Percentiles rank a stretch among this genome's conserved stretches.
Evolutionary conservation across 2,797 vertebrate species (phyloP).

Genomic region (Lagothrix lagotricha): DNA sequence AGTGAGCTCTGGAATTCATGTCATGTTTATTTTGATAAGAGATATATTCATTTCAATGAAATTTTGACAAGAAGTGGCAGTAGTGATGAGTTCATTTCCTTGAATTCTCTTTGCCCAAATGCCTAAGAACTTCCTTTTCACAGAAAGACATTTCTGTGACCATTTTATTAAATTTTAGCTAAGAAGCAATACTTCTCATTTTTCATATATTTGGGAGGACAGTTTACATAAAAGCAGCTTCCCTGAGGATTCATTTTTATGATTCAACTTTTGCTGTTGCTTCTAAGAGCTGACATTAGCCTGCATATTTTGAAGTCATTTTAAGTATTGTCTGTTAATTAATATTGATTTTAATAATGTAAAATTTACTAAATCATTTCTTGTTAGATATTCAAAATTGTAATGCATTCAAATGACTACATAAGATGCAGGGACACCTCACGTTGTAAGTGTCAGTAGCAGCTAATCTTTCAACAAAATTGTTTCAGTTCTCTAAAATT

Average conservation of each 20-base stretch:
- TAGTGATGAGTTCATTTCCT: constrained; percentile 74
- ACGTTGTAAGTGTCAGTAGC: not conserved
- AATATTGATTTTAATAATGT: not conserved
- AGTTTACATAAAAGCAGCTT: not conserved
- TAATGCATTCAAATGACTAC: not conserved
- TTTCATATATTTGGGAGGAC: not conserved
- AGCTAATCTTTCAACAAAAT: not conserved
- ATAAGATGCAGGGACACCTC: not conserved
- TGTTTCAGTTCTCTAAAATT: not conserved
- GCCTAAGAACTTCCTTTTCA: constrained; percentile 30
- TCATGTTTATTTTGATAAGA: constrained; percentile 76
- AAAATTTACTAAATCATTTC: constrained; percentile 15
- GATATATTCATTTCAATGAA: constrained; percentile 61
- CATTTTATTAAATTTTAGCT: constrained; percentile 43
- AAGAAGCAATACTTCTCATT: not conserved
- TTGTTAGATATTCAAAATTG: not conserved
- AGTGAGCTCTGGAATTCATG: constrained; percentile 72
- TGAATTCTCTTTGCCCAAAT: constrained; percentile 48
- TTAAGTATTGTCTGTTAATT: not conserved
- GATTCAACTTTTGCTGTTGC: not conserved
- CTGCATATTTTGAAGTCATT: constrained; percentile 10
- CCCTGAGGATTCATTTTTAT: not conserved
- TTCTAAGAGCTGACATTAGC: not conserved
- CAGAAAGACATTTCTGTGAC: not conserved
- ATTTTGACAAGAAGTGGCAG: constrained; percentile 29